These are phyloP conservation scores for Corydoras sp. DNA, from an alignment of 2,113 vertebrate genomes.

Conservation along the genomic window DNA sequence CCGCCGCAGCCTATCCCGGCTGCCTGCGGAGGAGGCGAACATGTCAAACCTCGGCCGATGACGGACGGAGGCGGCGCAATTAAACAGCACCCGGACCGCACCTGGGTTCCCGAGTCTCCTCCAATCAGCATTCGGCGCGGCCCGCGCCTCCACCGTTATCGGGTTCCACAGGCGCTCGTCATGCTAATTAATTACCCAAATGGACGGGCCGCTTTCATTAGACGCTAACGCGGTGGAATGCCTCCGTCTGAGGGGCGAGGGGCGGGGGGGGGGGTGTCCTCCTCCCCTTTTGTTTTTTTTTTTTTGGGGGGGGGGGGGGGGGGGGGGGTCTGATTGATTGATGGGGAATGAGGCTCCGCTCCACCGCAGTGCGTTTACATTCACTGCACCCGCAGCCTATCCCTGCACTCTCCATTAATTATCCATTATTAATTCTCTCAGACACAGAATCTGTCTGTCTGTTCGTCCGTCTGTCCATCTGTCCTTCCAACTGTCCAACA, in stretches of 20 bases:
- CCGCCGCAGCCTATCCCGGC: no score
- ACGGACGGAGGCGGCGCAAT: constrained; percentile 61
- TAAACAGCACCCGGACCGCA: constrained; percentile 35
- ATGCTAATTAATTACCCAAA: constrained; percentile 49
- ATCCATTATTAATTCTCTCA: no score
- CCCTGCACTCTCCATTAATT: no score
- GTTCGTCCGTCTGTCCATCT: no score
- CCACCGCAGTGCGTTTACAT: no score
- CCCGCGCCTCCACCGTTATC: constrained; percentile 35
- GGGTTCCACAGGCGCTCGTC: constrained; percentile 35
- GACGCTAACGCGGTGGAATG: constrained; percentile 38
- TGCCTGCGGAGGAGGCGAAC: constrained; percentile 18
- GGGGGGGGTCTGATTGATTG: no score
- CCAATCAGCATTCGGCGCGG: constrained; percentile 29
- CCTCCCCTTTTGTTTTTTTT: not conserved
- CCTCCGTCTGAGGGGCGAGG: not conserved
- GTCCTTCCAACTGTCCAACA: no score
- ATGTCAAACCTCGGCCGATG: constrained; percentile 59
- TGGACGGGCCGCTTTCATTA: constrained; percentile 44
- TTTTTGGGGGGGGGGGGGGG: no score
- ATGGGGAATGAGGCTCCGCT: no score
- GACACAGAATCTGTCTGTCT: no score
- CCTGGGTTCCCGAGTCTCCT: constrained; percentile 40
- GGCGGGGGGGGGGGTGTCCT: not conserved
- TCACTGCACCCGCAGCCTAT: no score